Evolutionary conservation across 2,797 vertebrate genomes (phyloP).

Genomic region (Enteromius paludinosus): DNA sequence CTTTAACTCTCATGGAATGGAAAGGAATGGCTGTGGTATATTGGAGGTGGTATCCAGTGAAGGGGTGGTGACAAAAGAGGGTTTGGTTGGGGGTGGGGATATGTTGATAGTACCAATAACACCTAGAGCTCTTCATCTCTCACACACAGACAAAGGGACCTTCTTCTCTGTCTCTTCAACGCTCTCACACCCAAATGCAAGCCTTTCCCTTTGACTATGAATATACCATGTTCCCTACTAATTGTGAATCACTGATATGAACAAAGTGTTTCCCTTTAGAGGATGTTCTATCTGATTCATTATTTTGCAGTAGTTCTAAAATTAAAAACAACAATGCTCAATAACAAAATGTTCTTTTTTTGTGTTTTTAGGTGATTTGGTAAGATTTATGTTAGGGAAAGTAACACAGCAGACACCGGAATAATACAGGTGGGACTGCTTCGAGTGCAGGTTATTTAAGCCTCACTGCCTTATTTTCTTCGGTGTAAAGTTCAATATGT

Average conservation of each 20-base stretch:
- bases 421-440: neutral
- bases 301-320: neutral
- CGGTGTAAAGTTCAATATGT: neutral
- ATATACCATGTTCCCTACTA: neutral
- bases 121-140: conserved; percentile 2
- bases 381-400: neutral
- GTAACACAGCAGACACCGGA: neutral
- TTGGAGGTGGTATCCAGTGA: neutral
- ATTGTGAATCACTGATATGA: neutral
- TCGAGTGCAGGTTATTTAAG: neutral
- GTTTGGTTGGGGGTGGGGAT: conserved; percentile 37
- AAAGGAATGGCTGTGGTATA: neutral
- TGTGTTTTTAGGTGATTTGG: neutral
- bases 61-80: conserved; percentile 34
- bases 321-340: neutral
- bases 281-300: neutral
- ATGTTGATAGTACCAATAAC: conserved; percentile 15
- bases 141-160: neutral
- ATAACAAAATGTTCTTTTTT: neutral
- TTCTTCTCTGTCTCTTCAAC: neutral
- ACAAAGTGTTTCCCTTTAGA: neutral
- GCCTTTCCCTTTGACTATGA: neutral
- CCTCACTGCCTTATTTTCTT: neutral
- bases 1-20: neutral
- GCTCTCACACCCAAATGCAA: neutral